Conservation (phyloP, 2,888 invertebrate species). For the Lithosia quadra region DNA sequence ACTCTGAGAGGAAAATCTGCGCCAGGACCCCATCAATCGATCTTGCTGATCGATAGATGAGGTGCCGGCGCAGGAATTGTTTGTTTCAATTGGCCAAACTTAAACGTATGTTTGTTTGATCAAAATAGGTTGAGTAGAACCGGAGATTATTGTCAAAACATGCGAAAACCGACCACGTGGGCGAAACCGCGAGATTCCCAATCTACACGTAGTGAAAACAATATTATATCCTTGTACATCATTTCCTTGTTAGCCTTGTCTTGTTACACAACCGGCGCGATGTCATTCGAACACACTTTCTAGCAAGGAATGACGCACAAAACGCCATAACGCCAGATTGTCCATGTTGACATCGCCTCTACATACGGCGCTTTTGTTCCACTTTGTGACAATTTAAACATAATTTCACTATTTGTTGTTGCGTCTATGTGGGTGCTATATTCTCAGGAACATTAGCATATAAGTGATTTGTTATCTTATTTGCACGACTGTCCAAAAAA, state of each 20-base stretch:
- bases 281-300: constrained; percentile 17
- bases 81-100: too few species aligned
- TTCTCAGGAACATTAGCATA: neutral
- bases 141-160: too few species aligned
- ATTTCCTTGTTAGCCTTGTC: constrained; percentile 5
- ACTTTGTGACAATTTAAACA: constrained; percentile 14
- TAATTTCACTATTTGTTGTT: neutral
- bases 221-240: constrained; percentile 14
- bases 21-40: too few species aligned
- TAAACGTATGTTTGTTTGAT: too few species aligned
- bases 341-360: constrained; percentile 8
- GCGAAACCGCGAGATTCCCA: neutral
- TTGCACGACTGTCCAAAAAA: neutral
- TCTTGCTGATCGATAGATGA: too few species aligned
- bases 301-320: constrained; percentile 19
- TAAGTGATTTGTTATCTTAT: neutral
- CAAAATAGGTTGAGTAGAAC: too few species aligned
- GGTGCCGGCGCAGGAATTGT: too few species aligned
- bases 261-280: constrained; percentile 19
- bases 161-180: too few species aligned
- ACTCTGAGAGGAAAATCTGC: too few species aligned
- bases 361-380: neutral
- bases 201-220: constrained; percentile 8
- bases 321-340: constrained; percentile 7
- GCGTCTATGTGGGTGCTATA: constrained; percentile 9